phyloP scores from a whole-genome alignment of 2,888 invertebrate genomes.

The Lasius platythorax region DNA sequence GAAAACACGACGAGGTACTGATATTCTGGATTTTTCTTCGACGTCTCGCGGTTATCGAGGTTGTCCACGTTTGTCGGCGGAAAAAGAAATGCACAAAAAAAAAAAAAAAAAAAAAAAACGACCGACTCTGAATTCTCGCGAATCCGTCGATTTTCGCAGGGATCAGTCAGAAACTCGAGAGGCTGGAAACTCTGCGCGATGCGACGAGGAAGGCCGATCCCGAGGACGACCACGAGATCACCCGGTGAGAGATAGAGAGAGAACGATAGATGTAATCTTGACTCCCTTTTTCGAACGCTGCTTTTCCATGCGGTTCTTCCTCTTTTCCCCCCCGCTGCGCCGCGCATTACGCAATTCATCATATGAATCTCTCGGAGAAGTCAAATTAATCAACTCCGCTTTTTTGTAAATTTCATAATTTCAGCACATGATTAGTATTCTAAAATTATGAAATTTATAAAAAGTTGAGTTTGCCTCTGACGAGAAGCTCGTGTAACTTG shows the following conservation, averaged over 20 bases:
- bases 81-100: not conserved
- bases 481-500: constrained; percentile 45
- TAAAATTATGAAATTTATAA: not conserved
- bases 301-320: constrained; percentile 45
- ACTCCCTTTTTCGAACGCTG: constrained; percentile 55
- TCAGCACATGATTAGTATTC: not conserved
- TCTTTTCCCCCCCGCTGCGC: not conserved
- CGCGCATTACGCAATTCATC: constrained; percentile 71
- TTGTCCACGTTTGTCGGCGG: not conserved
- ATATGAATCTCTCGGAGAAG: not conserved
- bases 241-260: constrained; percentile 79
- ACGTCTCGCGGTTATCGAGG: not conserved
- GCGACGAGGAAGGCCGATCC: constrained; percentile 90
- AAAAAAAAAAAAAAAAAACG: not conserved
- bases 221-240: constrained; percentile 86
- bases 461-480: not conserved
- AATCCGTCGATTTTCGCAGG: constrained; percentile 86
- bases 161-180: constrained; percentile 93
- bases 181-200: constrained; percentile 91
- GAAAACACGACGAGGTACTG: constrained; percentile 92
- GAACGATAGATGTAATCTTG: constrained; percentile 32
- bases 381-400: not conserved
- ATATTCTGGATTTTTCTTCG: constrained; percentile 26
- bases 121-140: not conserved
- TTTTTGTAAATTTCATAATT: not conserved